Base-by-base conservation (phyloP, 2,888 invertebrate species). In the Troglohyphantes excavatus region DNA sequence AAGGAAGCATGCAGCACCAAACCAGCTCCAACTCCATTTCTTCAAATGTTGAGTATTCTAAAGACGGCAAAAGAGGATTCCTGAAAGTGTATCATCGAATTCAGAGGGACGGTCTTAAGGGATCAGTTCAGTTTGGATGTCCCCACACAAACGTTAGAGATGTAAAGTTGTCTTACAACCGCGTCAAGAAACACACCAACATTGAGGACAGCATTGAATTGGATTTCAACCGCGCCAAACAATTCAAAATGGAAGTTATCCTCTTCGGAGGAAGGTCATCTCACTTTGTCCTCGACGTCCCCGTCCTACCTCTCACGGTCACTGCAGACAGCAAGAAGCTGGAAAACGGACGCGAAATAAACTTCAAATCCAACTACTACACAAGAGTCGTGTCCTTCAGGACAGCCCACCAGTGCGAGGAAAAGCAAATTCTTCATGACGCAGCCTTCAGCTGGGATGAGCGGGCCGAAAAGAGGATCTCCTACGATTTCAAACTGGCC, bases 371-470 rank as follows among this genome's bases (percentile, higher is more conserved):
- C 2, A 81, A 63, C 26, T 82, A 76, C 46, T 73, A 33, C 13
- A 29, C 68, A 23, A 72, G 91, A 79, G 59, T 78, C 5, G 70
- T 90, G 7, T 59, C 72, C 33, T 88, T 91, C 43, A 65, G 78
- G 67, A 88, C 88, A 39, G 67, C 79, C 1, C 76, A 81, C 23
- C 90, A 90, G 33, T 39, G 29, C 7, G 79, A 83, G 5, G 17
- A 33, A 19, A 78, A 63, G 5, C 68, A 81, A 13, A 75, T 88
- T 23, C 65, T 67, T 21, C 91, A 91, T 17, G 90, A 75, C 46
- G 82, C 87, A 2, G 70, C 79, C 11, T 83, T 91, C 67, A 82
- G 79, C 23, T 91, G 90, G 90, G 91, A 91, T 39, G 91, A 90
- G 33, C 33, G 72, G 0, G 46, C 72, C 1, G 75, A 79, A 5